Evolutionary conservation across 2,797 vertebrate genomes (phyloP).

Genomic region (Helicolenus hilgendorfi): DNA sequence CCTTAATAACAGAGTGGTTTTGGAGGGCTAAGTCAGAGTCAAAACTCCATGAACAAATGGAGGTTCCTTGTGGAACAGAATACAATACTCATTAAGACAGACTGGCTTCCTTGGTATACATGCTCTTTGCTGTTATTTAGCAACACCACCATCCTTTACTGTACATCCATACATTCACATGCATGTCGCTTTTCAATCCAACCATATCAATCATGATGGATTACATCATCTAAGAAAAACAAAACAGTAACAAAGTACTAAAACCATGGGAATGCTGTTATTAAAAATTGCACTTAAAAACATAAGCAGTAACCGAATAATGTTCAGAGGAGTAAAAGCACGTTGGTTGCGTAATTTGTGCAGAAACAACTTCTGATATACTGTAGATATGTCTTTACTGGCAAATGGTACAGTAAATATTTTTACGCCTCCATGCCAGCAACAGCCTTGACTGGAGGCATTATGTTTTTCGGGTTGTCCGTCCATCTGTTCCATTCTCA

Average conservation of each 20-base stretch:
- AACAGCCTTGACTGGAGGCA: too few species aligned
- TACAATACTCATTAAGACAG: constrained; percentile 22
- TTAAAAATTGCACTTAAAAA: background rate
- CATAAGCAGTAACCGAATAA: background rate
- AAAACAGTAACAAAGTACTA: background rate
- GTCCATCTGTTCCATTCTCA: too few species aligned
- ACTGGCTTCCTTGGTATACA: background rate
- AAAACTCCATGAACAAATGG: constrained; percentile 73
- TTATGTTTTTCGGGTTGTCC: too few species aligned
- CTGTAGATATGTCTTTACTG: background rate
- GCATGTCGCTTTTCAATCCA: background rate
- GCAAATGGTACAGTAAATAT: background rate
- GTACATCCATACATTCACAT: background rate
- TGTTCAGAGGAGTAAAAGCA: background rate
- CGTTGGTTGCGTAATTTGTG: background rate
- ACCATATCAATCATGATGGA: background rate
- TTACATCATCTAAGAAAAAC: background rate
- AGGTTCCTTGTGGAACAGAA: constrained; percentile 36
- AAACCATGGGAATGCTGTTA: background rate
- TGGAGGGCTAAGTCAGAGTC: constrained; percentile 68
- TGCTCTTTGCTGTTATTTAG: background rate
- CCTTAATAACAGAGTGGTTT: constrained; percentile 81
- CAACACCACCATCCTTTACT: background rate
- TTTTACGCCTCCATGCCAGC: too few species aligned
- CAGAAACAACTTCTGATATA: background rate